Percentiles rank a stretch among this genome's conserved stretches.
These are phyloP conservation scores for Cataglyphis hispanica DNA, from an alignment of 1,140 invertebrate species.

Conservation along the genomic window DNA sequence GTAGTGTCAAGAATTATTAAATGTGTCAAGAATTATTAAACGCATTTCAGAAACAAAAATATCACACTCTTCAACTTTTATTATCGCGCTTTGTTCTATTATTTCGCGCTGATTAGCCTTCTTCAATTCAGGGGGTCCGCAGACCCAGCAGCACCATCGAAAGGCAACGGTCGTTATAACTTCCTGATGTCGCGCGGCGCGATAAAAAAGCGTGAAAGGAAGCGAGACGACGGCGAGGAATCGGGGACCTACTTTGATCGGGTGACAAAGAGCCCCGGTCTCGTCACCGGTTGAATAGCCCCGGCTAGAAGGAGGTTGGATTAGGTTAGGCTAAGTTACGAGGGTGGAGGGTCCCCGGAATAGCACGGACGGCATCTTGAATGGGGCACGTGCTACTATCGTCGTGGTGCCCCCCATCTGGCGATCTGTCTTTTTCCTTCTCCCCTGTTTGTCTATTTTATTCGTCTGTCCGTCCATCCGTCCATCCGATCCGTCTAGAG, in stretches of 20 bases:
- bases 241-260: slow-evolving; percentile 64
- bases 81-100: background rate
- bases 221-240: slow-evolving; percentile 69
- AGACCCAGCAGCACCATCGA: slow-evolving; percentile 29
- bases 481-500: slow-evolving; percentile 55
- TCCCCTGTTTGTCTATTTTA: slow-evolving; percentile 61
- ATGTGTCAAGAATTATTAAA: background rate
- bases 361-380: slow-evolving; percentile 66
- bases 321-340: slow-evolving; percentile 82
- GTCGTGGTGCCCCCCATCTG: slow-evolving; percentile 70
- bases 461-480: background rate
- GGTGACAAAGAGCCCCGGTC: slow-evolving; percentile 76
- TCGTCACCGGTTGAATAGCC: slow-evolving; percentile 81
- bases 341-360: slow-evolving; percentile 77
- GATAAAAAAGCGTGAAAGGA: slow-evolving; percentile 76
- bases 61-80: background rate
- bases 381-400: slow-evolving; percentile 83
- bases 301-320: slow-evolving; percentile 76
- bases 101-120: slow-evolving; percentile 63
- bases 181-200: slow-evolving; percentile 70
- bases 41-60: background rate
- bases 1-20: background rate
- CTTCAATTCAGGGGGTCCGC: slow-evolving; percentile 41
- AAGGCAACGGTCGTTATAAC: slow-evolving; percentile 72
- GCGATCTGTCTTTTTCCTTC: slow-evolving; percentile 55